Evolutionary conservation across 2,888 invertebrate genomes (phyloP), one percentile per base, ranked within the genome.

Genomic region (Cactoblastis cactorum): DNA sequence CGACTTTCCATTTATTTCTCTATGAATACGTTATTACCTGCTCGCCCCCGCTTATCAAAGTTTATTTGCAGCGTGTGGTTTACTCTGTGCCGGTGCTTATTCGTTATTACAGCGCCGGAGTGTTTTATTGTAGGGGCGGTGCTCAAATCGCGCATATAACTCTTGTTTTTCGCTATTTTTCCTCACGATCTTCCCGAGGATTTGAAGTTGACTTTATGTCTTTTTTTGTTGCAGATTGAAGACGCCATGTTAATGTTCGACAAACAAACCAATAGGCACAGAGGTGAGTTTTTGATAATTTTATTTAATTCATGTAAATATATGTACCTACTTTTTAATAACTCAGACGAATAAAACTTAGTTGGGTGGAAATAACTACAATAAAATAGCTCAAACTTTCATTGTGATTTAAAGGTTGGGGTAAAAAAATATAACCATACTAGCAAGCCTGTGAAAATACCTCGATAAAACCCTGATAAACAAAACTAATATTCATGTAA

Each of bases 231-330:
- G 58, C 95, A 98, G 98, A 98, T 98, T 86, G 98, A 98, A 91
- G 98, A 98, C 88, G 98, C 99, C 74, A 99, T 99, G 99, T 94
- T 99, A 86, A 99, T 99, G 99, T 99, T 99, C 91, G 99, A 99
- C 92, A 99, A 99, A 94, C 98, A 98, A 90, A 99, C 99, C 83
- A 99, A 99, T 93, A 95, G 99, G 92, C 99, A 99, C 93, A 96
- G 99, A 96, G 97, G 97, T 97, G 89, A 94, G 95, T 91, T 53
- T 24, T 60, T 55, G 54, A 12, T 15, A n/a, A 15, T n/a, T 2
- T n/a, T n/a, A n/a, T n/a, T n/a, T n/a, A n/a, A n/a, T n/a, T n/a
- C n/a, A n/a, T n/a, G n/a, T n/a, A n/a, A n/a, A n/a, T n/a, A n/a
- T n/a, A n/a, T n/a, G n/a, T n/a, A n/a, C n/a, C n/a, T 11, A 32